Conservation (phyloP, 2,113 vertebrate genomes). For the Bolborhynchus lineola region DNA sequence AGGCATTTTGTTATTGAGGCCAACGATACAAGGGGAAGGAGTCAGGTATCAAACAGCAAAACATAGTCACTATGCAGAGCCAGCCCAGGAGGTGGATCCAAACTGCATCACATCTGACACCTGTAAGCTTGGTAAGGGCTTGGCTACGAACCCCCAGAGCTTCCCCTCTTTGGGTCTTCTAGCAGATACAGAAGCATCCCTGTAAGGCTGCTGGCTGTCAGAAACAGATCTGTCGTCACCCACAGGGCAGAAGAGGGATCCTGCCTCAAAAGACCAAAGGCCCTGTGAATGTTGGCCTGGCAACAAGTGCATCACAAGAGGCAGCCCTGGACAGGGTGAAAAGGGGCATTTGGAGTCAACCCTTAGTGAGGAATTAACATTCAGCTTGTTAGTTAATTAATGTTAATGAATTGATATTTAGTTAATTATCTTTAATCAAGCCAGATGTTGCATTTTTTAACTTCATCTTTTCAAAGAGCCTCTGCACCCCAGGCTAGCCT, state of each 20-base stretch:
- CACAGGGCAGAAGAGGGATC: fast-evolving
- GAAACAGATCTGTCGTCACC: background rate
- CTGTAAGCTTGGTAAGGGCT: background rate
- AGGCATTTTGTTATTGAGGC: background rate
- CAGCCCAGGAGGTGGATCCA: background rate
- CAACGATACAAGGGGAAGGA: background rate
- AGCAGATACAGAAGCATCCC: background rate
- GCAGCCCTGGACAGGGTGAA: background rate
- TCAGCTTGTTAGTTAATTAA: background rate
- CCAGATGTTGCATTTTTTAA: fast-evolving
- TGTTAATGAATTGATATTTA: background rate
- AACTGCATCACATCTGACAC: background rate
- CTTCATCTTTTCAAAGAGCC: background rate
- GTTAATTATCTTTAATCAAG: background rate
- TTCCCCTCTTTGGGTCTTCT: background rate
- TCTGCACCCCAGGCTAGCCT: background rate
- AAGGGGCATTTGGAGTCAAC: background rate
- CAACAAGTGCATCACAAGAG: background rate
- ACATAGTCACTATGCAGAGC: background rate
- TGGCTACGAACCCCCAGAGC: background rate
- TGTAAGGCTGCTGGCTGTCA: background rate
- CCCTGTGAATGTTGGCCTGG: background rate
- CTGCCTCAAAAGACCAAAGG: background rate
- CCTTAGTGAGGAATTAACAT: background rate
- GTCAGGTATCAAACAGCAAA: background rate